These are phyloP conservation scores for Steinernema feltiae DNA, from an alignment of 1,140 invertebrate species.

Conservation along the genomic window DNA sequence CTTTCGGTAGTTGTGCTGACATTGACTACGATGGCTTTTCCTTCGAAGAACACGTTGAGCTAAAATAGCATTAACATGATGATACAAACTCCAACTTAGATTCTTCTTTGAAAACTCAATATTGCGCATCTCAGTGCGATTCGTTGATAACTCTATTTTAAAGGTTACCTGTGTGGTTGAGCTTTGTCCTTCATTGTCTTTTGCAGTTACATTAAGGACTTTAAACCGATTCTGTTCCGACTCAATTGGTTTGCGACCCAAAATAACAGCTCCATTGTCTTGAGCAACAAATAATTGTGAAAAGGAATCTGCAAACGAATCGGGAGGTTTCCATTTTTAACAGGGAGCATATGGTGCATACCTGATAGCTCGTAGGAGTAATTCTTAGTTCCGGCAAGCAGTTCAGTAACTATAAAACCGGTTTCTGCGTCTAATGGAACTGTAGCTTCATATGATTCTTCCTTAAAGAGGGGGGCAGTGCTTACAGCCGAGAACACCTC, in stretches of 20 bases:
- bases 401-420: conserved; percentile 40
- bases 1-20: neutral
- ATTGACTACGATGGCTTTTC: conserved; percentile 34
- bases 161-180: conserved; percentile 22
- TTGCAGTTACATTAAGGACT: conserved; percentile 33
- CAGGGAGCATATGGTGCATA: neutral
- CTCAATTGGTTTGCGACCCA: conserved; percentile 35
- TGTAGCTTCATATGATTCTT: conserved; percentile 25
- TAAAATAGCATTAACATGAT: conserved; percentile 27
- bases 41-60: conserved; percentile 44
- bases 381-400: conserved; percentile 42
- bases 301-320: conserved; percentile 28
- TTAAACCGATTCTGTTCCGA: conserved; percentile 39
- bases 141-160: no score
- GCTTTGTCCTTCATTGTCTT: conserved; percentile 22
- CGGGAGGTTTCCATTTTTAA: no score
- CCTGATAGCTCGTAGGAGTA: conserved; percentile 19
- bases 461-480: conserved; percentile 36
- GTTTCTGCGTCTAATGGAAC: conserved; percentile 27
- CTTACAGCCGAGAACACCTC: conserved; percentile 42
- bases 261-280: conserved; percentile 32
- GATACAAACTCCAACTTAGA: no score
- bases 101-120: no score
- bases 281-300: conserved; percentile 40
- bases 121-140: no score